Base-by-base conservation (phyloP, 2,797 vertebrate species). In the Cyprinella venusta region DNA sequence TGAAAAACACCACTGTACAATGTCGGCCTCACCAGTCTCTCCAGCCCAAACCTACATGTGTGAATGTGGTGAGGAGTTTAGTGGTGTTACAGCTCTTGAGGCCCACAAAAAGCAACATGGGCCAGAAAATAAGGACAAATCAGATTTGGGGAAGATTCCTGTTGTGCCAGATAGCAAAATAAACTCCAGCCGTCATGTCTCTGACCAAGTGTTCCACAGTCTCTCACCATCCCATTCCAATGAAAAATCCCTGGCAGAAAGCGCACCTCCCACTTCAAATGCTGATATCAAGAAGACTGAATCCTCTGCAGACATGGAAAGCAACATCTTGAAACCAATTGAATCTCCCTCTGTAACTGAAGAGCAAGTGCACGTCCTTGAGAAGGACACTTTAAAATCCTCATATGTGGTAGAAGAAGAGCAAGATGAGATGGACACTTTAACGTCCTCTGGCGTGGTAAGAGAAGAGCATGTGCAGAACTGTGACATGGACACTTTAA, bases 211-310 rank as follows among this genome's bases (percentile, higher is more conserved):
- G 79, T 74, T 63, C 70, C 77, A 59, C 80, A 88, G 82, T 76
- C 86, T 56, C 85, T 85, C 38, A 70, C 64, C 56, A 81, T 75
- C 79, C 86, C 80, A 42, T 92, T 90, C 84, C 87, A 84, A 45
- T 93, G 91, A 78, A 76, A 80, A 70, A n/a, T 81, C 42, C 21
- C 40, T 36, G 76, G 63, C 76, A 10, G 69, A 64, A 24, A 78
- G 38, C 24, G 8, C 67, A 82, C 77, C 79, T 80, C 80, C 86
- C 38, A 54, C 79, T 75, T 77, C 79, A 72, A 65, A 90, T 80
- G 69, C 52, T 79, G 82, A 87, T 56, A 72, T 76, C 36, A 85
- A 89, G 56, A 86, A 89, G 3, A 26, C 52, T 6, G 16, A 38
- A 19, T 67, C 61, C 38, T 30, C 26, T 45, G 45, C 59, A 18